phyloP scores from a whole-genome alignment of 2,888 invertebrate species.

The Venusia cambrica region DNA sequence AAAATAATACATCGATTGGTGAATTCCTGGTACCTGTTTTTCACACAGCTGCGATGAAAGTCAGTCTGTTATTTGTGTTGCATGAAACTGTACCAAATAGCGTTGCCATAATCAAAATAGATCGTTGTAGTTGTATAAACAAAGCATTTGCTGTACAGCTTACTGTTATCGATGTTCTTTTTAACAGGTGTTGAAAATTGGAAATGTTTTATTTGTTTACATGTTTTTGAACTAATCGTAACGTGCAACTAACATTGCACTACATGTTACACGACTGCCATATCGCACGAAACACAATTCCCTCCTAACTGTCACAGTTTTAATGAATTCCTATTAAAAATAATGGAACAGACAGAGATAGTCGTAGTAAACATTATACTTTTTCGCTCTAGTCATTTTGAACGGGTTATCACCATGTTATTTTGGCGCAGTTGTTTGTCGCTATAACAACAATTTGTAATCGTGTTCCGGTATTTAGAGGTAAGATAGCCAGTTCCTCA shows the following conservation, averaged over 20 bases:
- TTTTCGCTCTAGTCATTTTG: too few species aligned
- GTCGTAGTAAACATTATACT: too few species aligned
- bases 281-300: constrained; percentile 7
- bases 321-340: too few species aligned
- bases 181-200: neutral
- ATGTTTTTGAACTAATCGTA: neutral
- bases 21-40: too few species aligned
- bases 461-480: too few species aligned
- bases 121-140: constrained; percentile 14
- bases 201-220: constrained; percentile 4
- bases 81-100: constrained; percentile 45
- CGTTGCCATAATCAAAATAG: constrained; percentile 12
- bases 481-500: too few species aligned
- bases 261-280: constrained; percentile 8
- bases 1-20: too few species aligned
- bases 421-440: too few species aligned
- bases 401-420: too few species aligned
- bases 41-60: too few species aligned
- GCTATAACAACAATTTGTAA: too few species aligned
- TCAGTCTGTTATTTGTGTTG: constrained; percentile 42
- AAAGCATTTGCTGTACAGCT: constrained; percentile 13
- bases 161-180: constrained; percentile 10
- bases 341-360: too few species aligned
- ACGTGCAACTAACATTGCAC: constrained; percentile 20
- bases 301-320: constrained; percentile 5